Percentiles rank a stretch among this genome's conserved stretches.
These are phyloP conservation scores for Zoanthus solanderi DNA, from an alignment of 92 coral and sea anemone species.

Conservation along the genomic window DNA sequence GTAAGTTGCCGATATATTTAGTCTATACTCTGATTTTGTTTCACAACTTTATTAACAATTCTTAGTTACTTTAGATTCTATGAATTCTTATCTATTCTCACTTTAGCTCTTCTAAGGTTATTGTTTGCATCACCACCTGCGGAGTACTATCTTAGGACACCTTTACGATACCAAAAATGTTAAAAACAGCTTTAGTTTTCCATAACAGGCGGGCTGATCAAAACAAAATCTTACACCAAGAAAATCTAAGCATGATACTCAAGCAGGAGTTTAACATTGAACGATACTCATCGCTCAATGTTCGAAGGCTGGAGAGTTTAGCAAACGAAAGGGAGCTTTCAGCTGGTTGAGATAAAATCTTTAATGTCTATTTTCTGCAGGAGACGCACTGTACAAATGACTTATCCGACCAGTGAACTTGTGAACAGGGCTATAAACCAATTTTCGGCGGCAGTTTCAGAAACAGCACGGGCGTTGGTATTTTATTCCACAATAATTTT, in stretches of 20 bases:
- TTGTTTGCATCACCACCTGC: slow-evolving; percentile 13
- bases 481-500: neutral
- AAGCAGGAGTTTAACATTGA: neutral
- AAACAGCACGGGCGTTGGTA: neutral
- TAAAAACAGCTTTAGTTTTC: slow-evolving; percentile 5
- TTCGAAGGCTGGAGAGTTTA: slow-evolving; percentile 2
- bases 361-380: neutral
- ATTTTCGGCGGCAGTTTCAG: neutral
- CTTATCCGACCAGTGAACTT: neutral
- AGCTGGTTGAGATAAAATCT: slow-evolving; percentile 1
- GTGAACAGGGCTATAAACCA: neutral
- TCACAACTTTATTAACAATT: neutral
- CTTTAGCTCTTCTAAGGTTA: neutral
- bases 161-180: neutral
- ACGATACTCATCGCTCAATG: neutral
- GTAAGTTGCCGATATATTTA: neutral
- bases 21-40: neutral
- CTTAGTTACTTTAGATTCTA: neutral
- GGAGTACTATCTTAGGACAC: neutral
- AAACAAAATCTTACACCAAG: neutral
- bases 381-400: neutral
- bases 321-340: slow-evolving; percentile 1
- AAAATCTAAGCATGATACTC: neutral
- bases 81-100: neutral
- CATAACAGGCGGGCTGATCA: neutral